Conservation (phyloP, 2,797 vertebrate species). For the Rhinatrema bivittatum region DNA sequence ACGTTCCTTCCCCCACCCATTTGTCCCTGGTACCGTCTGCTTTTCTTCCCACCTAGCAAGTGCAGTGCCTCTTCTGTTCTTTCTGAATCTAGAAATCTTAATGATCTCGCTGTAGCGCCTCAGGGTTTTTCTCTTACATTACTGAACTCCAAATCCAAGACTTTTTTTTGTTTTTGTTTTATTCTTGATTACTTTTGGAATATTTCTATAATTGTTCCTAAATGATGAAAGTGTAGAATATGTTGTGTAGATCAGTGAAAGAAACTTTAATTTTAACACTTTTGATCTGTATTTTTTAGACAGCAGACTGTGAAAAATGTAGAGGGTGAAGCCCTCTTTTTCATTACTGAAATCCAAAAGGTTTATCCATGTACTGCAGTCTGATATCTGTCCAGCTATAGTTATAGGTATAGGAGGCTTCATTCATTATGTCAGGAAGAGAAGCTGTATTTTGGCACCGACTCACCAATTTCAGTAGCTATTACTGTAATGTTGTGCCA, state of each 20-base stretch:
- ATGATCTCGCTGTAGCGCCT: conserved; percentile 1
- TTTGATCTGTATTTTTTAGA: too few species aligned
- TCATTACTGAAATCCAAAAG: conserved; percentile 11
- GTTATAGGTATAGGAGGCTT: conserved; percentile 17
- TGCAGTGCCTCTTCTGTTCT: too few species aligned
- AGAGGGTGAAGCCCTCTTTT: conserved; percentile 4
- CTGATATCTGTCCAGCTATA: neutral
- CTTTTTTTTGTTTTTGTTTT: too few species aligned
- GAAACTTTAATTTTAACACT: too few species aligned
- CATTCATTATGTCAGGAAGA: conserved; percentile 12
- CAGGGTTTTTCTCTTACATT: conserved; percentile 6
- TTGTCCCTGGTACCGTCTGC: too few species aligned
- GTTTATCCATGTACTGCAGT: neutral
- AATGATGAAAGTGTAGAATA: too few species aligned
- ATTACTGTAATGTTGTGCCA: conserved; percentile 94
- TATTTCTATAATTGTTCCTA: too few species aligned
- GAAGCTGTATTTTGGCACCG: conserved; percentile 6
- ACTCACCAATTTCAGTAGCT: conserved; percentile 90
- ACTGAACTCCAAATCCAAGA: conserved; percentile 8
- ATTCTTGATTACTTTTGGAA: too few species aligned
- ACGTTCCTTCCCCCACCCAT: too few species aligned
- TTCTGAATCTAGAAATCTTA: neutral
- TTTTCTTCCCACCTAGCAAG: too few species aligned
- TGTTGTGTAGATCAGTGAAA: too few species aligned
- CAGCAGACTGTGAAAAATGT: too few species aligned